Percentiles rank a stretch among this genome's conserved stretches.
Conservation (phyloP, 2,113 vertebrate genomes). For the Origma solitaria region DNA sequence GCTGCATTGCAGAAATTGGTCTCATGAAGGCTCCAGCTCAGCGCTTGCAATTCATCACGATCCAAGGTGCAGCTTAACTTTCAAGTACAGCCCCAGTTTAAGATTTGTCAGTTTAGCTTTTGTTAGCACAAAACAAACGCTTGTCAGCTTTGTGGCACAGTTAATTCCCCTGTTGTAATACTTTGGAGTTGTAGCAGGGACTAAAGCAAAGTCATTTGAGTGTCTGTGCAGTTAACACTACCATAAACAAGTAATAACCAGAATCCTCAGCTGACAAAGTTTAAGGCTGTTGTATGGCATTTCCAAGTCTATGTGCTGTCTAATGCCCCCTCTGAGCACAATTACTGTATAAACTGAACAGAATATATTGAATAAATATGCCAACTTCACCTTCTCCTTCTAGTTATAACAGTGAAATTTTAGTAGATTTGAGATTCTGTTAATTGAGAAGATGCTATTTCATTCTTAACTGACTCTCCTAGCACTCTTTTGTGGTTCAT, state of each 20-base stretch:
- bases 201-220: background rate
- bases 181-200: background rate
- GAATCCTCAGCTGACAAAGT: background rate
- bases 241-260: background rate
- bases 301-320: background rate
- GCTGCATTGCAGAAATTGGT: background rate
- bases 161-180: background rate
- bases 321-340: background rate
- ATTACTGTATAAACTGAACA: background rate
- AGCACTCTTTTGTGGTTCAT: background rate
- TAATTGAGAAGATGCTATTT: background rate
- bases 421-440: background rate
- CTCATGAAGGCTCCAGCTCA: background rate
- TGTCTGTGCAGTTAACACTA: background rate
- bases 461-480: background rate
- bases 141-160: background rate
- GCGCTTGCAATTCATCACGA: rapidly evolving
- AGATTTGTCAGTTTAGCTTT: background rate
- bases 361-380: background rate
- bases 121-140: background rate
- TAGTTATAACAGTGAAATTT: background rate
- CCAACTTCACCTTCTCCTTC: background rate
- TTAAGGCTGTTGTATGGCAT: background rate
- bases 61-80: background rate
- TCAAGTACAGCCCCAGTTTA: background rate